Evolutionary conservation across 2,797 vertebrate species (phyloP).

Genomic region (Acropternis orthonyx): DNA sequence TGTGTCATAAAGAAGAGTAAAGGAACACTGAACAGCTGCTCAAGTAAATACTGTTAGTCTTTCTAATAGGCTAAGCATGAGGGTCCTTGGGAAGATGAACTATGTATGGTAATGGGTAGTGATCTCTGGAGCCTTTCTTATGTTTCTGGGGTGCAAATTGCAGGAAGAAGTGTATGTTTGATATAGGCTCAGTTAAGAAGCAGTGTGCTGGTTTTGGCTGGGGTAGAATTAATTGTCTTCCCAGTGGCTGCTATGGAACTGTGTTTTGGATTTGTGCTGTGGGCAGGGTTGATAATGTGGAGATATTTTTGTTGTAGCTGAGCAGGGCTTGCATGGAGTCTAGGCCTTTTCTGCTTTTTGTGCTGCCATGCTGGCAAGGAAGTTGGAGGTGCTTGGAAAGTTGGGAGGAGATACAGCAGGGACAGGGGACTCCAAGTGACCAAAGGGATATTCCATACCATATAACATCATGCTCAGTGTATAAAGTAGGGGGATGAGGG

Average conservation of each 20-base stretch:
- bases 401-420: background rate
- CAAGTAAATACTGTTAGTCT: background rate
- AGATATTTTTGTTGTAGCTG: background rate
- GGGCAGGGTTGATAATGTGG: background rate
- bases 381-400: background rate
- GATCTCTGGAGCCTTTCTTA: background rate
- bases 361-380: background rate
- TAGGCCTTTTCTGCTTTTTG: background rate
- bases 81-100: background rate
- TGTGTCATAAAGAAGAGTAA: background rate
- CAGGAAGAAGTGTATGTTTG: background rate
- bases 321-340: no score
- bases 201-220: background rate
- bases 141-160: background rate
- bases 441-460: background rate
- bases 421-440: background rate
- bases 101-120: background rate
- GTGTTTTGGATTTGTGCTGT: background rate
- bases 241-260: background rate
- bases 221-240: background rate
- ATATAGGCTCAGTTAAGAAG: accelerated
- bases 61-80: background rate
- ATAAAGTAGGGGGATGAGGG: background rate
- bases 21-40: background rate
- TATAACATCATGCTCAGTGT: background rate